Conservation (phyloP, 2,888 invertebrate species). For the Napeogenes sylphis region DNA sequence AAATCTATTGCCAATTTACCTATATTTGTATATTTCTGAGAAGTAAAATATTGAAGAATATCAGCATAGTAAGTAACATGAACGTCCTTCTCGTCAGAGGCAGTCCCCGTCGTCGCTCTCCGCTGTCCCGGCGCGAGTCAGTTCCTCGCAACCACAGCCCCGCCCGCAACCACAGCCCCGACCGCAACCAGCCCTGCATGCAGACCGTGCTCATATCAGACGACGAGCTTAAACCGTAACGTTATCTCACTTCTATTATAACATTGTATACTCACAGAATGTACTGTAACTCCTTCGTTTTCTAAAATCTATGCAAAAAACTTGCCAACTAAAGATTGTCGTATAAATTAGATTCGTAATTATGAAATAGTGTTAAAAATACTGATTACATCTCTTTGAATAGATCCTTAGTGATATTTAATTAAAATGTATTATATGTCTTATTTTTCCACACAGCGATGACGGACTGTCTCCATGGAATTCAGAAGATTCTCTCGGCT, state of each 20-base stretch:
- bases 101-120: conserved; percentile 52
- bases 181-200: conserved; percentile 30
- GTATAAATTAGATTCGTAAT: neutral
- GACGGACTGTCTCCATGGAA: conserved; percentile 64
- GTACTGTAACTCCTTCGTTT: no score
- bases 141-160: conserved; percentile 53
- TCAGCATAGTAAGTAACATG: neutral
- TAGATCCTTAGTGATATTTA: no score
- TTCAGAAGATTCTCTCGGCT: conserved; percentile 55
- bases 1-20: no score
- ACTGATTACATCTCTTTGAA: no score
- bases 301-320: no score
- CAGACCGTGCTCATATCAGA: conserved; percentile 68
- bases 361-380: no score
- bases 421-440: neutral
- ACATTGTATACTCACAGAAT: no score
- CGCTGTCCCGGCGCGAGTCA: conserved; percentile 53
- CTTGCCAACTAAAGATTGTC: neutral
- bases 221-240: conserved; percentile 62
- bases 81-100: conserved; percentile 21
- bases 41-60: no score
- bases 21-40: no score
- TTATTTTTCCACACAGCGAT: conserved; percentile 38
- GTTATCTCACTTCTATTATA: neutral
- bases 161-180: conserved; percentile 37